Percentiles rank a stretch among this genome's conserved stretches.
Evolutionary conservation across 1,140 invertebrate genomes (phyloP).

Genomic region (Neelides sp.): DNA sequence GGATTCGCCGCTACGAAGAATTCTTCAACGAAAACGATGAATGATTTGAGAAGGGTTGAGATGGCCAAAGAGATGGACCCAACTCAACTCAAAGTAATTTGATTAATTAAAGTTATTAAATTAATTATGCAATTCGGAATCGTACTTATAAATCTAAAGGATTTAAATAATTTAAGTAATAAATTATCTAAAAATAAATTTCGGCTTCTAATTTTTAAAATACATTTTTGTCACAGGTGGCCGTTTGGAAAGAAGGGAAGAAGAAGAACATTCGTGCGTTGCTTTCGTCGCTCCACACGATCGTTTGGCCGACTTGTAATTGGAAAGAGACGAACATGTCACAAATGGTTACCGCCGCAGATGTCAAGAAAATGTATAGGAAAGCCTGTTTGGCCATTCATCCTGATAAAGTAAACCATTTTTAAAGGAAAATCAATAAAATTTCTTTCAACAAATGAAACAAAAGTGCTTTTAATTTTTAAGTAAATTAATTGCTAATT

Average conservation of each 20-base stretch:
- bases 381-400: constrained; percentile 93
- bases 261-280: constrained; percentile 90
- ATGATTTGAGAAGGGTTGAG: constrained; percentile 25
- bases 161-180: too few species aligned
- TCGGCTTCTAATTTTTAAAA: too few species aligned
- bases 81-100: constrained; percentile 20
- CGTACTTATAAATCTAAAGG: too few species aligned
- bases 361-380: constrained; percentile 92
- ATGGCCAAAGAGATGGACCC: constrained; percentile 22
- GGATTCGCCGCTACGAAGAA: constrained; percentile 19
- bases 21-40: constrained; percentile 19
- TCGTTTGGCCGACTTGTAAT: constrained; percentile 85
- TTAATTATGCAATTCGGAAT: too few species aligned
- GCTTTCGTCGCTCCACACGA: constrained; percentile 80
- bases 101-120: too few species aligned
- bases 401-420: constrained; percentile 78
- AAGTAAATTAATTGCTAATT: constrained; percentile 2
- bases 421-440: too few species aligned
- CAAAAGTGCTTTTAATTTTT: constrained; percentile 5
- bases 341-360: constrained; percentile 70
- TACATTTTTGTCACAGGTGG: constrained; percentile 44
- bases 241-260: constrained; percentile 85
- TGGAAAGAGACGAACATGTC: constrained; percentile 91
- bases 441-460: too few species aligned
- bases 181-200: too few species aligned